These are phyloP conservation scores for Magallana gigas DNA, from an alignment of 1,140 invertebrate species.

Conservation along the genomic window DNA sequence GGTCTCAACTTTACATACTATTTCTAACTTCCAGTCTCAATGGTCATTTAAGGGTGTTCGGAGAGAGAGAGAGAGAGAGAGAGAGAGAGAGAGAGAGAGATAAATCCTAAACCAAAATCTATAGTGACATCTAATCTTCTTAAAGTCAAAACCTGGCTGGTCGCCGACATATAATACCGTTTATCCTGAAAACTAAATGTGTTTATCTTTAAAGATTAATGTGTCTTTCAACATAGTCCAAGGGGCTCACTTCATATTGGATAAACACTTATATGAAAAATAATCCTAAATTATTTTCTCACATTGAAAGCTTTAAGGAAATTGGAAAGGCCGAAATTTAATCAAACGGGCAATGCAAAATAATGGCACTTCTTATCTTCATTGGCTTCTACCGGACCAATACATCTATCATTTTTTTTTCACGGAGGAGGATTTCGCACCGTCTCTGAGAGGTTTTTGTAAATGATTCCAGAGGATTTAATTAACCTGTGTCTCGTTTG, in stretches of 20 bases:
- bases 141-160: background rate
- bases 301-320: background rate
- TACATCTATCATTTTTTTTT: background rate
- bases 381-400: background rate
- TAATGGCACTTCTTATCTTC: background rate
- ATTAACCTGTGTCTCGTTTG: conserved; percentile 8
- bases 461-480: background rate
- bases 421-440: background rate
- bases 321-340: background rate
- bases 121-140: background rate
- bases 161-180: background rate
- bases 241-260: background rate
- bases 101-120: too few relatives aligned
- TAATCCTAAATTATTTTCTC: conserved; percentile 10
- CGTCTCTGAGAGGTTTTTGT: background rate
- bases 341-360: background rate
- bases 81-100: too few relatives aligned
- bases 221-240: background rate
- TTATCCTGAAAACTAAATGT: background rate
- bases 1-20: too few relatives aligned
- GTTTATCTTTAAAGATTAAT: background rate
- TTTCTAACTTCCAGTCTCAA: too few relatives aligned
- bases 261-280: background rate
- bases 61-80: too few relatives aligned
- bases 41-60: too few relatives aligned